These are phyloP conservation scores for Mohoua ochrocephala DNA, from an alignment of 2,113 vertebrate genomes.

Conservation along the genomic window DNA sequence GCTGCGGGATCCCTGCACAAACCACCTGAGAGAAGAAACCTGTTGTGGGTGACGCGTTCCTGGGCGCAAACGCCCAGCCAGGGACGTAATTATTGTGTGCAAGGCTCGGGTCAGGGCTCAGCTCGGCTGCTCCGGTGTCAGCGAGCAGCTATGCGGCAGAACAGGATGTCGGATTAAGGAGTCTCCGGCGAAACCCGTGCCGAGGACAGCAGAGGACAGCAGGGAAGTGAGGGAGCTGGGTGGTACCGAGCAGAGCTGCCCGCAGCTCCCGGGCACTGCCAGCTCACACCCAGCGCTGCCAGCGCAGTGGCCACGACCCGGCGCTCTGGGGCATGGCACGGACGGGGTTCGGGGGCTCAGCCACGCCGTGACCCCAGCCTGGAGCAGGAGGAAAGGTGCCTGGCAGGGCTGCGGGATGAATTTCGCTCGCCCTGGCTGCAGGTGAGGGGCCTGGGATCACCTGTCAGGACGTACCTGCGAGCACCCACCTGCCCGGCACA, in stretches of 20 bases:
- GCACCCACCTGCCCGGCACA: neutral
- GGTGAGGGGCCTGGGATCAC: neutral
- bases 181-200: neutral
- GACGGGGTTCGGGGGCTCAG: neutral
- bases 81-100: neutral
- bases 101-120: neutral
- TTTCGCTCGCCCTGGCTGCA: neutral
- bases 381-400: neutral
- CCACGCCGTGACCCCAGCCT: neutral
- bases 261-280: neutral
- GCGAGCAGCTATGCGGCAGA: conserved; percentile 57
- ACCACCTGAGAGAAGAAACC: neutral
- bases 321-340: neutral
- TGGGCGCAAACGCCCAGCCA: neutral
- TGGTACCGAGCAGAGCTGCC: neutral
- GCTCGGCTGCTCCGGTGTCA: neutral
- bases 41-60: neutral
- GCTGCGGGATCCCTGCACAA: neutral
- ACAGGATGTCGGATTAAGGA: conserved; percentile 42
- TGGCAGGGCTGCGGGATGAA: neutral
- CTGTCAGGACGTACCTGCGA: neutral
- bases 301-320: neutral
- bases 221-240: neutral
- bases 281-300: neutral
- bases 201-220: neutral